Evolutionary conservation across 2,888 invertebrate genomes (phyloP).

Genomic region (Timandra comae): DNA sequence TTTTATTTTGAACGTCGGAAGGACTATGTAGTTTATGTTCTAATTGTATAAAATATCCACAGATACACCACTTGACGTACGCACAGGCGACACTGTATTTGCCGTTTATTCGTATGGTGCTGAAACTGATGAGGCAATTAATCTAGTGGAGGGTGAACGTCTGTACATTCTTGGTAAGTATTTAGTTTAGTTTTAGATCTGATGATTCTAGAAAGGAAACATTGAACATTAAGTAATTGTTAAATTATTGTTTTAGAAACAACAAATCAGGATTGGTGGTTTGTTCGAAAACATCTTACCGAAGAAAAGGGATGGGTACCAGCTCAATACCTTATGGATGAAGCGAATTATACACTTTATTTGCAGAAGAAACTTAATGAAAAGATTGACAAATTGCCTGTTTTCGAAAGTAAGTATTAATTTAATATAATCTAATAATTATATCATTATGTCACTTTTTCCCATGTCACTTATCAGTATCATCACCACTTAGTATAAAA

Average conservation of each 20-base stretch:
- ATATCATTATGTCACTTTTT: too few relatives aligned
- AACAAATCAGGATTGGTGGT: conserved; percentile 95
- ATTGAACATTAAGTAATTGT: not conserved
- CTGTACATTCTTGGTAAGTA: conserved; percentile 88
- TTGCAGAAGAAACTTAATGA: conserved; percentile 92
- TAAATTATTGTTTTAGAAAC: conserved; percentile 73
- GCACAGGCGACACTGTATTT: conserved; percentile 86
- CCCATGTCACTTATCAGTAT: too few relatives aligned
- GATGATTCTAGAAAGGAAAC: too few relatives aligned
- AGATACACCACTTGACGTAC: conserved; percentile 71
- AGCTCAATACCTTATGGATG: conserved; percentile 90
- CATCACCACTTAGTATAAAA: too few relatives aligned
- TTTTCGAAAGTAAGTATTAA: conserved; percentile 95
- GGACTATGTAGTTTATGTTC: not conserved
- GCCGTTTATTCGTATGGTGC: conserved; percentile 91
- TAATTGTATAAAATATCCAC: conserved; percentile 21
- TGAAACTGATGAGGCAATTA: conserved; percentile 91
- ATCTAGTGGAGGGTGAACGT: conserved; percentile 92
- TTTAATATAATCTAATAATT: too few relatives aligned
- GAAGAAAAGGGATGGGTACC: conserved; percentile 97
- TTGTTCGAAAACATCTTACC: conserved; percentile 90
- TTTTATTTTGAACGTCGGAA: too few relatives aligned
- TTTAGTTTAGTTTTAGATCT: too few relatives aligned
- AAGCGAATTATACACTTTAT: conserved; percentile 86
- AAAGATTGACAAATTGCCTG: conserved; percentile 93